phyloP scores from a whole-genome alignment of 1,140 invertebrate genomes.

The Sipha flava region DNA sequence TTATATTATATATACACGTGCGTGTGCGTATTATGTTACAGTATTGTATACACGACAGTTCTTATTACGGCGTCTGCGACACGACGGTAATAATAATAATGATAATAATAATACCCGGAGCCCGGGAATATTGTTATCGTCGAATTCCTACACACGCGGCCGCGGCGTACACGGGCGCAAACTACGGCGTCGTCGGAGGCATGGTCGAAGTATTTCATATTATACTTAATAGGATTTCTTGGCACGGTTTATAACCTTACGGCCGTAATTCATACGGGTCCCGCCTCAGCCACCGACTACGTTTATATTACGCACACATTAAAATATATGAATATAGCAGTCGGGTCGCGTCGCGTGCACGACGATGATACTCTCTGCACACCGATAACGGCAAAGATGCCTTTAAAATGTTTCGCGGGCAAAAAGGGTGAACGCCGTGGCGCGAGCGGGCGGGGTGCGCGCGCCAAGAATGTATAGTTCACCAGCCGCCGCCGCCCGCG shows the following conservation, averaged over 20 bases:
- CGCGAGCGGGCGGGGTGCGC: background rate
- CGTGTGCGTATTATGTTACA: too few relatives aligned
- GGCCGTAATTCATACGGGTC: conserved; percentile 27
- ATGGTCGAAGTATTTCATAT: conserved; percentile 26
- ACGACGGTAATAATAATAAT: background rate
- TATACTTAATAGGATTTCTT: conserved; percentile 32
- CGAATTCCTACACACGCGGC: background rate
- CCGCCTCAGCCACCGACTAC: background rate
- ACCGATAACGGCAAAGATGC: conserved; percentile 20
- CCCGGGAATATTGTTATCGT: conserved; percentile 2
- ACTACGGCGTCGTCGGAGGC: background rate
- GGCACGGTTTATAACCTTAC: conserved; percentile 27
- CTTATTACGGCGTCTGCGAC: background rate
- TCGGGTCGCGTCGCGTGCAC: background rate
- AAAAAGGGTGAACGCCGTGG: conserved; percentile 4
- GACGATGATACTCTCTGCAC: background rate
- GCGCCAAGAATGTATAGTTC: conserved; percentile 13
- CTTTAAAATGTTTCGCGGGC: conserved; percentile 21
- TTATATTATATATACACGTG: too few relatives aligned
- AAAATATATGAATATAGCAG: background rate
- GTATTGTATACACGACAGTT: background rate
- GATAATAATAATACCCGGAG: background rate
- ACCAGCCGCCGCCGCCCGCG: background rate
- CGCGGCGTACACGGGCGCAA: background rate
- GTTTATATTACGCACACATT: too few relatives aligned